Percentiles rank a stretch among this genome's conserved stretches.
phyloP scores from a whole-genome alignment of 1,140 invertebrate species.

The Drosophila kurseongensis region DNA sequence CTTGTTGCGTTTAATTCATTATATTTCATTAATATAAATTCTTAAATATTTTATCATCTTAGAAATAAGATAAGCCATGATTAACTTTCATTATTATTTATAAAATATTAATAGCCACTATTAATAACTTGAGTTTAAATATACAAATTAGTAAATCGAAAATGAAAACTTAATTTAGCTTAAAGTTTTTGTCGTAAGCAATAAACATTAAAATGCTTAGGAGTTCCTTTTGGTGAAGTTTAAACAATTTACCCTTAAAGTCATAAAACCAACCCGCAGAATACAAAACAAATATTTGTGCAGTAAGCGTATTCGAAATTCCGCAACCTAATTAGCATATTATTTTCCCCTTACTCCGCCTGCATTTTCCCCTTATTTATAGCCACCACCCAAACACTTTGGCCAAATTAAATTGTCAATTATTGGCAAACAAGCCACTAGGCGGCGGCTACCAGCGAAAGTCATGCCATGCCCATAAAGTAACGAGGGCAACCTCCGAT shows the following conservation, averaged over 20 bases:
- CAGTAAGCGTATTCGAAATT: conserved; percentile 39
- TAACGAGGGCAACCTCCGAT: conserved; percentile 24
- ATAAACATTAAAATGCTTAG: no score
- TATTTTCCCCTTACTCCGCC: conserved; percentile 1
- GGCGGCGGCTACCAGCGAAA: conserved; percentile 57
- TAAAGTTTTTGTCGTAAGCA: neutral
- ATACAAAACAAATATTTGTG: conserved; percentile 8
- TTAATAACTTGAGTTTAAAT: no score
- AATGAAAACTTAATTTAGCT: no score
- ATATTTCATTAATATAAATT: no score
- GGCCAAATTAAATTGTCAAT: conserved; percentile 81
- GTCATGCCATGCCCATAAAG: conserved; percentile 58
- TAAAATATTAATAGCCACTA: no score
- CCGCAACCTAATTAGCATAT: conserved; percentile 25
- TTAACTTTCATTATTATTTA: no score
- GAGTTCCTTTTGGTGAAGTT: no score
- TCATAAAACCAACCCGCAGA: neutral
- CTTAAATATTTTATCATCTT: no score
- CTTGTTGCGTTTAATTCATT: no score
- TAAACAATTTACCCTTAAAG: neutral
- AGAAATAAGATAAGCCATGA: no score
- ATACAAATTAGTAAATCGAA: no score
- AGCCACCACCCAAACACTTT: conserved; percentile 47
- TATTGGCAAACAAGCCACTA: conserved; percentile 67
- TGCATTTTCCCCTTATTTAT: conserved; percentile 17